These are phyloP conservation scores for Caenorhabditis uteleia DNA, from an alignment of 2,888 invertebrate genomes.

Conservation along the genomic window DNA sequence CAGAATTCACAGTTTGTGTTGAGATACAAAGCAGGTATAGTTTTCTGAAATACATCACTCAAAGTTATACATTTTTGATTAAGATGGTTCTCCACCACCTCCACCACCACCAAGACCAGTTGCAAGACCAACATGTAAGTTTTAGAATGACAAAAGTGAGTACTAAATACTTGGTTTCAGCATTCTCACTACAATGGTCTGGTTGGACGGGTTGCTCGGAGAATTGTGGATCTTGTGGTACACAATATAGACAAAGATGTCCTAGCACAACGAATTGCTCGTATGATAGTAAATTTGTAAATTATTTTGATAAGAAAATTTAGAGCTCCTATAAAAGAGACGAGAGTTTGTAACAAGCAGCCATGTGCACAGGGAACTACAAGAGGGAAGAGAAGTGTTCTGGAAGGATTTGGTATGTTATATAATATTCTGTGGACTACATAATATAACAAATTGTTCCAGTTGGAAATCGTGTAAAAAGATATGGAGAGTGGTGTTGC, in stretches of 20 bases:
- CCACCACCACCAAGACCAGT: no score
- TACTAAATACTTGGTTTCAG: constrained; percentile 3
- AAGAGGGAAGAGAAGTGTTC: constrained; percentile 27
- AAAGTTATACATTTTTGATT: not conserved
- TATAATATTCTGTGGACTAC: no score
- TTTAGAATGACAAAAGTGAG: constrained; percentile 12
- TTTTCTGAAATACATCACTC: not conserved
- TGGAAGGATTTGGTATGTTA: constrained; percentile 1
- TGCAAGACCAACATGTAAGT: not conserved
- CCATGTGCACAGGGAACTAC: constrained; percentile 45
- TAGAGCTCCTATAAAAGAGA: constrained; percentile 23
- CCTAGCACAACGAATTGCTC: constrained; percentile 24
- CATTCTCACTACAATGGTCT: constrained; percentile 46
- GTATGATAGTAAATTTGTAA: constrained; percentile 3
- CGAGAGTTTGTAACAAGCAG: constrained; percentile 33
- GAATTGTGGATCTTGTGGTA: constrained; percentile 57
- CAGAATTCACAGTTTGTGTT: constrained; percentile 39
- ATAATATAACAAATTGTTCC: constrained; percentile 2
- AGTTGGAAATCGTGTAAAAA: constrained; percentile 10
- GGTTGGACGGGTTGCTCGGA: constrained; percentile 54
- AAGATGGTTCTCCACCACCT: no score
- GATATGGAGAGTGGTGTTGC: constrained; percentile 36
- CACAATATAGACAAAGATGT: constrained; percentile 41
- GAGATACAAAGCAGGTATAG: constrained; percentile 32
- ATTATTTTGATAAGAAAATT: not conserved